phyloP scores from a whole-genome alignment of 2,113 vertebrate species.

The Dipodomys stephensi region DNA sequence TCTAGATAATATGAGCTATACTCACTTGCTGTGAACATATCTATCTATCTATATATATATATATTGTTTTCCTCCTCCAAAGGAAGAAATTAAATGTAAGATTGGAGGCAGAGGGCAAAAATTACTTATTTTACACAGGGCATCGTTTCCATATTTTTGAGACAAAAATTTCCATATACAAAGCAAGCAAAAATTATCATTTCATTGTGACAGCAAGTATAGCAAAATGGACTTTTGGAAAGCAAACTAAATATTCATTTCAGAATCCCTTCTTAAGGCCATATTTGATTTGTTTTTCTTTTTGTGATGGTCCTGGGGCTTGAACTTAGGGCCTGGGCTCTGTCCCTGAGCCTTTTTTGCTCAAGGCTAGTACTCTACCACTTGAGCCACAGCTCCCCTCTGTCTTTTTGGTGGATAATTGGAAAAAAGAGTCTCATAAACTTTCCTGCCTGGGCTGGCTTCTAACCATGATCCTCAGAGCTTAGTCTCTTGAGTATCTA shows the following conservation, averaged over 20 bases:
- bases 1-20: neutral
- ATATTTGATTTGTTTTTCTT: constrained; percentile 29
- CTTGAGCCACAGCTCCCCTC: too few species aligned
- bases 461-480: neutral
- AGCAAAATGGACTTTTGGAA: neutral
- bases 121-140: constrained; percentile 29
- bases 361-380: too few species aligned
- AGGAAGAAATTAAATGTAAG: constrained; percentile 28
- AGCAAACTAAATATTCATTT: constrained; percentile 14
- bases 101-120: neutral
- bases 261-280: neutral
- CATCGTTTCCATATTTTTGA: constrained; percentile 44
- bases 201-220: neutral
- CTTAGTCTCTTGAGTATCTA: neutral
- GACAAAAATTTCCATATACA: neutral
- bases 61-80: constrained; percentile 2
- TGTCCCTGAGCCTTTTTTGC: too few species aligned
- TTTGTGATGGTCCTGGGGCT: neutral
- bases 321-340: too few species aligned
- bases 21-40: constrained; percentile 17
- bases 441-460: too few species aligned
- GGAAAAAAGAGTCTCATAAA: too few species aligned
- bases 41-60: neutral
- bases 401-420: too few species aligned
- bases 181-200: neutral